Percentiles rank a stretch among this genome's conserved stretches.
Evolutionary conservation across 1,140 invertebrate species (phyloP).

Genomic region (Apis mellifera): DNA sequence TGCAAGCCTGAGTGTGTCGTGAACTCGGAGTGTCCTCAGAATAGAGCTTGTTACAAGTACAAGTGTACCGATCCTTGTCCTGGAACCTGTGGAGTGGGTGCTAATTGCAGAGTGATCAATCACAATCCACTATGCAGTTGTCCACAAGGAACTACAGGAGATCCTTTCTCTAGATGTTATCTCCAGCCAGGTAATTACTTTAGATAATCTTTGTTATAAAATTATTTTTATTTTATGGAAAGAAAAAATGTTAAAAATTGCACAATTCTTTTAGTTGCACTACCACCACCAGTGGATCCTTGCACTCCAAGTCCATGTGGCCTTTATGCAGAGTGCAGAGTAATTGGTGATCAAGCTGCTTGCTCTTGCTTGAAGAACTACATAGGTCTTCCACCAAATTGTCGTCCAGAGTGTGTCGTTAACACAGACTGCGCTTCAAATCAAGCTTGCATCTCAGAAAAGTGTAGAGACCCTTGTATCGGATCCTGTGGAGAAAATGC

Average conservation of each 20-base stretch:
- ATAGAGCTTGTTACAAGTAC: slow-evolving; percentile 88
- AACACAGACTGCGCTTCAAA: slow-evolving; percentile 82
- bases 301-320: slow-evolving; percentile 82
- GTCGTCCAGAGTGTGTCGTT: slow-evolving; percentile 83
- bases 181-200: slow-evolving; percentile 66
- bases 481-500: slow-evolving; percentile 87
- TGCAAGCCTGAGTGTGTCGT: slow-evolving; percentile 91
- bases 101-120: slow-evolving; percentile 89
- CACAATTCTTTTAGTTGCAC: slow-evolving; percentile 42
- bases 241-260: background rate
- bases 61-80: slow-evolving; percentile 90
- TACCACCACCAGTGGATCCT: slow-evolving; percentile 71
- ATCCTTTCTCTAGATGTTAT: slow-evolving; percentile 86
- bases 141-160: slow-evolving; percentile 84
- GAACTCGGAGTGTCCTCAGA: slow-evolving; percentile 89
- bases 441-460: slow-evolving; percentile 84
- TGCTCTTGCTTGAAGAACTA: slow-evolving; percentile 83
- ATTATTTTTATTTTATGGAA: background rate
- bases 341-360: slow-evolving; percentile 81
- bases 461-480: slow-evolving; percentile 87
- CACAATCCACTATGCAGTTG: slow-evolving; percentile 90
- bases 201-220: background rate
- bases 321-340: slow-evolving; percentile 81
- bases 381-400: slow-evolving; percentile 82
- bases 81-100: slow-evolving; percentile 89